Conservation (phyloP, 2,113 vertebrate species). For the Atlantisia rogersi region DNA sequence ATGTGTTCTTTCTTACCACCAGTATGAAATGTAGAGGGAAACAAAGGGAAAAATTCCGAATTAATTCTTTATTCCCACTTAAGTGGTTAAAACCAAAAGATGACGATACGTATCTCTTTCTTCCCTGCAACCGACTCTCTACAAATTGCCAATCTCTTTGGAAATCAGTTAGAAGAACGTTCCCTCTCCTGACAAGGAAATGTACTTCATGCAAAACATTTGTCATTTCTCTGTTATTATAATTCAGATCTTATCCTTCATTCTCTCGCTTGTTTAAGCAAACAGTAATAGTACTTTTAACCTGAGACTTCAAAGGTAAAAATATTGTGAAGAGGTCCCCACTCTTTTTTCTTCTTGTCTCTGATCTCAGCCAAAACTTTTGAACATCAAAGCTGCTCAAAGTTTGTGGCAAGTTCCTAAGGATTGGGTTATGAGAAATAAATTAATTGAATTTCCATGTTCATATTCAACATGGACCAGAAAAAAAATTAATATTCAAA, state of each 20-base stretch:
- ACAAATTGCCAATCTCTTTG: background rate
- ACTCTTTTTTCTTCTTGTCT: conserved; percentile 33
- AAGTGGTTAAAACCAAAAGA: background rate
- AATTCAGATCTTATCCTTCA: conserved; percentile 54
- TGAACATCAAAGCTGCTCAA: conserved; percentile 52
- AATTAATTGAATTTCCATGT: conserved; percentile 36
- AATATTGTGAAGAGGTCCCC: conserved; percentile 14
- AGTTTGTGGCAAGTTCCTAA: conserved; percentile 57
- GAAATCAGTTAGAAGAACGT: conserved; percentile 30
- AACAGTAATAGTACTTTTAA: conserved; percentile 55
- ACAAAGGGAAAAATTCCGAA: background rate
- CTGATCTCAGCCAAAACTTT: conserved; percentile 52
- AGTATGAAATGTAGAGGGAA: background rate
- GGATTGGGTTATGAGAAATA: conserved; percentile 10
- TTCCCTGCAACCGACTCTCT: background rate
- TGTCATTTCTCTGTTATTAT: conserved; percentile 58
- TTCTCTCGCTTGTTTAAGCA: conserved; percentile 41
- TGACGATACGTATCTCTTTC: background rate
- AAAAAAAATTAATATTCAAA: conserved; percentile 36
- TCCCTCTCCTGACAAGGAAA: conserved; percentile 22
- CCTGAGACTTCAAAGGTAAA: conserved; percentile 62
- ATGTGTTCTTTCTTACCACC: background rate
- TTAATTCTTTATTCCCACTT: background rate
- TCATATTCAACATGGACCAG: background rate
- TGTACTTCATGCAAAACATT: conserved; percentile 33